Conservation (phyloP, 2,113 vertebrate genomes). For the Lathamus discolor region DNA sequence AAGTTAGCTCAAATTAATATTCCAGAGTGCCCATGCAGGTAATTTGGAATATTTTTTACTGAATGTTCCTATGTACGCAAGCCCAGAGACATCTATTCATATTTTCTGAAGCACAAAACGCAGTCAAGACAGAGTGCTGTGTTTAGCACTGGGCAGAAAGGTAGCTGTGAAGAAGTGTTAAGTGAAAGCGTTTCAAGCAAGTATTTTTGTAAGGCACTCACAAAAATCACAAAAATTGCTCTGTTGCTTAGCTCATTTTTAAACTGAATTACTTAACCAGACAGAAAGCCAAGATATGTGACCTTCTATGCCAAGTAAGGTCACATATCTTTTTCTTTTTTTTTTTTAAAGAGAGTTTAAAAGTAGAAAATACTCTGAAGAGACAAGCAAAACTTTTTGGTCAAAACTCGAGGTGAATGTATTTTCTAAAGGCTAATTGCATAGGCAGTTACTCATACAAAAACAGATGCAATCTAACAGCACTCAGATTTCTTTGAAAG, state of each 20-base stretch:
- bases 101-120: background rate
- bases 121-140: background rate
- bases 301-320: conserved; percentile 27
- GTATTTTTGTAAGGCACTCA: conserved; percentile 14
- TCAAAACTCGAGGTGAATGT: background rate
- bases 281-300: conserved; percentile 30
- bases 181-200: conserved; percentile 18
- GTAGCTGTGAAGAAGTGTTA: conserved; percentile 13
- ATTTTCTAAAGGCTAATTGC: background rate
- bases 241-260: conserved; percentile 32
- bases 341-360: background rate
- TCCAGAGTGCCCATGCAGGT: background rate
- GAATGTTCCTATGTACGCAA: background rate
- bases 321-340: background rate
- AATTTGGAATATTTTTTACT: background rate
- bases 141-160: conserved; percentile 20
- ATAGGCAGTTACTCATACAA: background rate
- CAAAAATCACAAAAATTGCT: conserved; percentile 49
- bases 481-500: background rate
- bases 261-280: conserved; percentile 32
- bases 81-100: background rate
- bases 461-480: background rate
- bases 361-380: background rate
- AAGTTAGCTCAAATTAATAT: background rate
- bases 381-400: background rate